Percentiles rank a stretch among this genome's conserved stretches.
These are phyloP conservation scores for Andrena hattorfiana DNA, from an alignment of 2,888 invertebrate genomes.

Conservation along the genomic window DNA sequence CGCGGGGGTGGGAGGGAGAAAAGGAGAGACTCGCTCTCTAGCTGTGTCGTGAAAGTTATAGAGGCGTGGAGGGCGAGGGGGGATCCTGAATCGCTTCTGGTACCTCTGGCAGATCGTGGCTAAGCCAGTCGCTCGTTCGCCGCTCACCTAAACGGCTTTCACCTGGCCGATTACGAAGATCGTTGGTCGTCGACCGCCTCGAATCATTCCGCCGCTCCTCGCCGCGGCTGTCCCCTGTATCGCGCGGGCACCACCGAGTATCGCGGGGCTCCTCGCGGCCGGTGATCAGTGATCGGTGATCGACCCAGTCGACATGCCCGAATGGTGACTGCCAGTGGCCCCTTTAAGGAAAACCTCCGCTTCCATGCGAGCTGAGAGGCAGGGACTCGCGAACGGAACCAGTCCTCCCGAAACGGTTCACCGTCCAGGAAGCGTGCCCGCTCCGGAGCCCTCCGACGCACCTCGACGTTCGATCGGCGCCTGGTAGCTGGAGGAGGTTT, in stretches of 20 bases:
- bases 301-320: slow-evolving; percentile 25
- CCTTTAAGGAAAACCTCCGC: not conserved
- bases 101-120: slow-evolving; percentile 63
- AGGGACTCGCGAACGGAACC: not conserved
- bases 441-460: not conserved
- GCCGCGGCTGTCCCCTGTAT: not conserved
- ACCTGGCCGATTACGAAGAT: slow-evolving; percentile 65
- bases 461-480: not conserved
- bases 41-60: slow-evolving; percentile 69
- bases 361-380: slow-evolving; percentile 17
- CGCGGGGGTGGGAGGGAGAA: slow-evolving; percentile 27
- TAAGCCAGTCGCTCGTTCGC: slow-evolving; percentile 68
- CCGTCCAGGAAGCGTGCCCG: slow-evolving; percentile 1
- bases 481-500: not conserved
- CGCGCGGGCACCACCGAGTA: slow-evolving; percentile 6
- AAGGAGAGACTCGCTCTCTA: slow-evolving; percentile 62
- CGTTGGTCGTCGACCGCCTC: slow-evolving; percentile 50
- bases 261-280: not conserved
- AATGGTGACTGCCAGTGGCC: slow-evolving; percentile 16
- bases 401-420: slow-evolving; percentile 3
- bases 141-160: slow-evolving; percentile 73
- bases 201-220: slow-evolving; percentile 14
- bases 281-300: slow-evolving; percentile 46
- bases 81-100: slow-evolving; percentile 68
- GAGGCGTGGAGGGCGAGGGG: slow-evolving; percentile 45